Conservation (phyloP, 2,888 invertebrate genomes). For the Andrena trimmerana region DNA sequence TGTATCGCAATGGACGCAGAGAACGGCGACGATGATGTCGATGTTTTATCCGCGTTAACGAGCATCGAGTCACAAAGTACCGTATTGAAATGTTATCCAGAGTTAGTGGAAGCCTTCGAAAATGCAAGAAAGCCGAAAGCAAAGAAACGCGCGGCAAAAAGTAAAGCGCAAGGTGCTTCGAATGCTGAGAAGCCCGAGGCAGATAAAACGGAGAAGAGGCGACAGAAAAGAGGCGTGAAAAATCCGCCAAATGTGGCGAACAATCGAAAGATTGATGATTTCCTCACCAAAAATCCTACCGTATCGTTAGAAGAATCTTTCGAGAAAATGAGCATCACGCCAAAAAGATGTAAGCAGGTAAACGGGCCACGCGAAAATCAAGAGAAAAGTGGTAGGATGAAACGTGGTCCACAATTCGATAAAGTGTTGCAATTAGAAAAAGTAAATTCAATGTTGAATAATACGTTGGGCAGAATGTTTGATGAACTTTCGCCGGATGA, state of each 20-base stretch:
- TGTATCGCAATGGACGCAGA: slow-evolving; percentile 65
- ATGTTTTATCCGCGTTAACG: slow-evolving; percentile 84
- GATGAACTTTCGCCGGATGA: slow-evolving; percentile 80
- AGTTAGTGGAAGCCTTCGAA: slow-evolving; percentile 87
- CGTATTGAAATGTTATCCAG: slow-evolving; percentile 88
- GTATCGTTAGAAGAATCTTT: slow-evolving; percentile 78
- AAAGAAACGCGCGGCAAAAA: slow-evolving; percentile 73
- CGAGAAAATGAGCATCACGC: slow-evolving; percentile 76
- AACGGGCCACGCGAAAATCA: neutral
- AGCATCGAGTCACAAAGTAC: slow-evolving; percentile 90
- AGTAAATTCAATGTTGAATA: slow-evolving; percentile 80
- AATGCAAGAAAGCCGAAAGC: slow-evolving; percentile 86
- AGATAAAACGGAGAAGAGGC: slow-evolving; percentile 23
- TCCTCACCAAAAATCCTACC: slow-evolving; percentile 70
- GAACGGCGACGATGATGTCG: slow-evolving; percentile 49
- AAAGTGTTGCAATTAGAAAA: slow-evolving; percentile 79
- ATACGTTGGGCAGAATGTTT: slow-evolving; percentile 82
- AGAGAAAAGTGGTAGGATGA: slow-evolving; percentile 12
- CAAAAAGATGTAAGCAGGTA: slow-evolving; percentile 80
- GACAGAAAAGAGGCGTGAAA: slow-evolving; percentile 23
- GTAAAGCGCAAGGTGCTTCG: slow-evolving; percentile 66
- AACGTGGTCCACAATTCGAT: slow-evolving; percentile 75
- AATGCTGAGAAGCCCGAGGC: slow-evolving; percentile 13
- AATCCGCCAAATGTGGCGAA: slow-evolving; percentile 38
- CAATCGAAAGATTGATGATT: slow-evolving; percentile 67